These are phyloP conservation scores for Oryctes rhinoceros DNA, from an alignment of 1,140 invertebrate genomes.

Conservation along the genomic window DNA sequence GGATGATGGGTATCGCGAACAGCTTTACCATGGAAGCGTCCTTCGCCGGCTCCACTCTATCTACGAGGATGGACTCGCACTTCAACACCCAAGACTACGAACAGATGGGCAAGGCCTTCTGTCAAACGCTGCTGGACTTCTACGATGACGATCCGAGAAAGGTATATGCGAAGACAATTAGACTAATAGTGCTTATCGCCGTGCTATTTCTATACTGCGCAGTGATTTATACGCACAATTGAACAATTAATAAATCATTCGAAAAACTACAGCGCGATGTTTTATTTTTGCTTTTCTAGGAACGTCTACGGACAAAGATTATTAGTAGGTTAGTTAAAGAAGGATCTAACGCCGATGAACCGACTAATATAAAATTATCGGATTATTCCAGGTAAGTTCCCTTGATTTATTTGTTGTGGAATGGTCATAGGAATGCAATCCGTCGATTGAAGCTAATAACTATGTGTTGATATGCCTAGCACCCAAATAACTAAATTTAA, in stretches of 20 bases:
- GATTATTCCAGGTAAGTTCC: constrained; percentile 82
- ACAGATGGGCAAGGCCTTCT: constrained; percentile 86
- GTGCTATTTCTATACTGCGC: background rate
- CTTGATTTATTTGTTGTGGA: background rate
- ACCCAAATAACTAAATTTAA: too few relatives aligned
- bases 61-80: constrained; percentile 83
- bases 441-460: too few relatives aligned
- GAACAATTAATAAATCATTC: background rate
- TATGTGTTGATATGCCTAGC: too few relatives aligned
- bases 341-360: constrained; percentile 87
- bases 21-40: constrained; percentile 96
- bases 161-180: constrained; percentile 61
- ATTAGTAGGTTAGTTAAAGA: constrained; percentile 79
- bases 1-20: constrained; percentile 92
- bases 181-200: background rate
- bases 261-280: background rate
- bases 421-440: background rate
- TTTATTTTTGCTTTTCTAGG: constrained; percentile 63
- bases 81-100: constrained; percentile 85
- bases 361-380: constrained; percentile 82
- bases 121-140: constrained; percentile 90
- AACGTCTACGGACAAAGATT: constrained; percentile 80
- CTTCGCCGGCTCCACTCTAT: constrained; percentile 86
- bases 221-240: constrained; percentile 27
- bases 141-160: constrained; percentile 88